Evolutionary conservation across 2,888 invertebrate species (phyloP).

Genomic region (Tipula unca): DNA sequence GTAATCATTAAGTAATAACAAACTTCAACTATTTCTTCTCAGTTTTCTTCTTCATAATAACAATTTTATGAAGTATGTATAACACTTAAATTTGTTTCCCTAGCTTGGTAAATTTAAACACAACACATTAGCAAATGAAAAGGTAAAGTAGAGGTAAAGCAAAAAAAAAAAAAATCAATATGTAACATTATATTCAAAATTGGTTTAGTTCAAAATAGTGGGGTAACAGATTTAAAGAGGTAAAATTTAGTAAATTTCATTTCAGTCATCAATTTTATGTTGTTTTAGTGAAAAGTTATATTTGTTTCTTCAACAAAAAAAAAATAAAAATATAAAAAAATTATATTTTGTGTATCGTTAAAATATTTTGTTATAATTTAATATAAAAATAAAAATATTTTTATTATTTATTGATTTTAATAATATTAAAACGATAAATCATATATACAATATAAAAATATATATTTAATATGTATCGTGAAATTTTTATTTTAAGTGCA

Average conservation of each 20-base stretch:
- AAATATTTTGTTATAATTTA: background rate
- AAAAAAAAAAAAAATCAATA: background rate
- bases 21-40: background rate
- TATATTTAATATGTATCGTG: slow-evolving; percentile 14
- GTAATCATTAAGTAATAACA: no score
- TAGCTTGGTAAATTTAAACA: background rate
- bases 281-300: background rate
- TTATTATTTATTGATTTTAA: background rate
- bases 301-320: background rate
- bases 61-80: background rate
- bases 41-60: background rate
- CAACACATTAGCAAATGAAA: background rate
- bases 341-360: background rate
- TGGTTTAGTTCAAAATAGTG: background rate
- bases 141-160: background rate
- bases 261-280: background rate
- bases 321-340: background rate
- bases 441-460: no score
- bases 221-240: slow-evolving; percentile 9
- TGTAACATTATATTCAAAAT: background rate
- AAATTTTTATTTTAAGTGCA: slow-evolving; percentile 31
- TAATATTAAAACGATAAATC: background rate
- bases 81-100: background rate
- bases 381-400: background rate
- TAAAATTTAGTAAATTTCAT: background rate